Base-by-base conservation (phyloP, 1,140 invertebrate species). In the Drosophila pectinifera region DNA sequence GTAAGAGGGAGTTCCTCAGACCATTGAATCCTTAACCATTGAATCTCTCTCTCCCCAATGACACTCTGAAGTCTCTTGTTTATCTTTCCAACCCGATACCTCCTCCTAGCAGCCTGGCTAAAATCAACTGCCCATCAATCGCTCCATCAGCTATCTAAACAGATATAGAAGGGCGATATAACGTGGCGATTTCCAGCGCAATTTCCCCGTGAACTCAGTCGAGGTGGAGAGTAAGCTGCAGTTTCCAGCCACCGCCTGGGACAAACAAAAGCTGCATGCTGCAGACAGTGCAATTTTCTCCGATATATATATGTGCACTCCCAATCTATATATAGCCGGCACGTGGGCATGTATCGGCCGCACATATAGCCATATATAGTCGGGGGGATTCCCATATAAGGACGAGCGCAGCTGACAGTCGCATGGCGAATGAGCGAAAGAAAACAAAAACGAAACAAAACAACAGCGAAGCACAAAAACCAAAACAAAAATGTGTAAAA, bases 401-500 rank as follows among this genome's bases (percentile, higher is more conserved):
- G 55, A 56, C 38, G 18, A 24, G 46, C 84, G 83, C 83, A 88
- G 83, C 83, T 88, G 83, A 88, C 84, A 89, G 76, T 77, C 84
- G 83, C 83, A 88, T 89, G 76, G 84, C 84, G 84, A 88, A 88
- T 74, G 84, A 70, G 80, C 51, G 79, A 88, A 88, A 45, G 63
- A 88, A 88, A 88, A 88, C 84, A 88, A 88, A 88, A 89, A 79
- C 67, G 77, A 76, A 64, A 58, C 68, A 84, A 89, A 89, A 84
- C 84, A 84, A 88, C 84, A 77, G 53, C 84, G 84, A 88, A 88
- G 58, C 64, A 80, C 84, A 88, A 88, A 88, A 88, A 88, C 84
- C 84, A 88, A 88, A 88, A 88, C 84, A 88, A 88, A 88, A 88
- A 88, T 88, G 84, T 88, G 84, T 88, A 88, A 88, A 88, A 88